A percentile compares a stretch with the other conserved stretches of the same genome.
These are phyloP conservation scores for Bombus fervidus DNA, from an alignment of 1,140 invertebrate genomes.

Conservation along the genomic window DNA sequence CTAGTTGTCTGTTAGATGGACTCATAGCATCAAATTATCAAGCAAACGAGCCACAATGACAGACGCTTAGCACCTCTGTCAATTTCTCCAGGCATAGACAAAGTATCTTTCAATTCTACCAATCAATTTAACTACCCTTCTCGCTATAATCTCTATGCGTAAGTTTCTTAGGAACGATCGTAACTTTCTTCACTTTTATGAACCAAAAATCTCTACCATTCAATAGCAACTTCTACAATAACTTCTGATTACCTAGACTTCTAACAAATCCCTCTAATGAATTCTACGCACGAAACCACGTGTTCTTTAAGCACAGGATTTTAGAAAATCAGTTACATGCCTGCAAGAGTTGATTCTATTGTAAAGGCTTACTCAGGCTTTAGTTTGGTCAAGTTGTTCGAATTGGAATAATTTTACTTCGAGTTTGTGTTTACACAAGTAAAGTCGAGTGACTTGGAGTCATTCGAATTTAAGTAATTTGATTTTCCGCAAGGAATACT, in stretches of 20 bases:
- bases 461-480: no score
- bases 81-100: not conserved
- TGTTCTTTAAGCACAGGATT: no score
- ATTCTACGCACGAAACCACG: constrained; percentile 8
- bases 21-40: constrained; percentile 8
- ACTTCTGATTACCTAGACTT: not conserved
- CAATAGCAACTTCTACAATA: not conserved
- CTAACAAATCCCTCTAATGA: not conserved
- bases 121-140: not conserved
- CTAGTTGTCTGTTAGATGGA: not conserved
- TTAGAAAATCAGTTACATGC: not conserved
- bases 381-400: not conserved
- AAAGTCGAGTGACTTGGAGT: no score
- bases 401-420: no score
- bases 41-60: not conserved
- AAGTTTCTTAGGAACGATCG: not conserved
- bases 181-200: not conserved
- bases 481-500: no score
- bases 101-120: not conserved
- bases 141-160: no score
- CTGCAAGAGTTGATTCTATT: no score
- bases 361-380: no score
- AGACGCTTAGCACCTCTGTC: not conserved
- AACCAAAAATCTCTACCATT: not conserved
- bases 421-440: no score